A percentile compares a stretch with the other conserved stretches of the same genome.
Evolutionary conservation across 23 tunicate genomes (phyloP).

Genomic region (Clavelina lepadiformis): DNA sequence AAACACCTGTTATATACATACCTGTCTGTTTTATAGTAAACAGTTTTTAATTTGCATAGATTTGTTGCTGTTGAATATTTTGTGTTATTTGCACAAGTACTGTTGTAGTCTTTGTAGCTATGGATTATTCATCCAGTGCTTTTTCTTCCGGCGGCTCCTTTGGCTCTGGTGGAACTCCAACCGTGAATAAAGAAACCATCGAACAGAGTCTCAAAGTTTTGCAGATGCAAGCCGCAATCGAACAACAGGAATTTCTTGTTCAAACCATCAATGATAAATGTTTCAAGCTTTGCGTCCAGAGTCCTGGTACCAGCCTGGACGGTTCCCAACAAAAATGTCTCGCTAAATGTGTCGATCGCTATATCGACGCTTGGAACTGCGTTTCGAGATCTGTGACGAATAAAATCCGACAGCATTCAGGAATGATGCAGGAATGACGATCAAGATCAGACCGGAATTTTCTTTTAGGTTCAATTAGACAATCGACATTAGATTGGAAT

Average conservation of each 20-base stretch:
- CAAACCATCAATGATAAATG: conserved; percentile 95
- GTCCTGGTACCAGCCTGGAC: conserved; percentile 80
- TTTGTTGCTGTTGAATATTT: too few relatives aligned
- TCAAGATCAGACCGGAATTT: too few relatives aligned
- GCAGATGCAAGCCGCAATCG: conserved; percentile 67
- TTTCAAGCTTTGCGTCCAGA: conserved; percentile 73
- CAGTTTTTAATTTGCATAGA: too few relatives aligned
- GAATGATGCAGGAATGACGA: conserved; percentile 41
- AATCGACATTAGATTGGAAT: too few relatives aligned
- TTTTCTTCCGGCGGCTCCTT: conserved; percentile 10
- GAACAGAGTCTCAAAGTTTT: conserved; percentile 65
- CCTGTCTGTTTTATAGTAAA: too few relatives aligned
- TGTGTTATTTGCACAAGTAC: too few relatives aligned
- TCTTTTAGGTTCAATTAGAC: too few relatives aligned
- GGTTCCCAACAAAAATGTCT: conserved; percentile 90
- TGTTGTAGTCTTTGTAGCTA: too few relatives aligned
- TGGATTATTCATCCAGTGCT: conserved; percentile 20
- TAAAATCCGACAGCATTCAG: conserved; percentile 75
- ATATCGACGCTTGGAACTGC: conserved; percentile 85
- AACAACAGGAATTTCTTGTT: conserved; percentile 81
- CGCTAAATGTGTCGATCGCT: conserved; percentile 82
- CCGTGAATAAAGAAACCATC: conserved; percentile 63
- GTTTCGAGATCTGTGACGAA: conserved; percentile 82
- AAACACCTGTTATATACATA: too few relatives aligned
- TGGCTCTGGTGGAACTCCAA: conserved; percentile 34